Percentiles rank a stretch among this genome's conserved stretches.
These are phyloP conservation scores for Carettochelys insculpta DNA, from an alignment of 2,113 vertebrate genomes.

Conservation along the genomic window DNA sequence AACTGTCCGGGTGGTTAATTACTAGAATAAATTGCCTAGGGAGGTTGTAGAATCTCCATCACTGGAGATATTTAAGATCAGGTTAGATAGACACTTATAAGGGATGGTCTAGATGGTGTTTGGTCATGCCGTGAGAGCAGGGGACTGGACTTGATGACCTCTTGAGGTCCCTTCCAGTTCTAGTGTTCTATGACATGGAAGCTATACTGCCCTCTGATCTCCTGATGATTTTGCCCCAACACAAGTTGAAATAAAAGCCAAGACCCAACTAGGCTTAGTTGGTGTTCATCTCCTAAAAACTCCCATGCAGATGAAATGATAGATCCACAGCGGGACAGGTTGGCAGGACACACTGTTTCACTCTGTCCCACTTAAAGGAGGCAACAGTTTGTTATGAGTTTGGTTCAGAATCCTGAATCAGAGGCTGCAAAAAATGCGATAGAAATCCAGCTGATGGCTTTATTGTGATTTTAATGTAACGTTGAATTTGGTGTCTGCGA, in stretches of 20 bases:
- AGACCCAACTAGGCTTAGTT: not conserved
- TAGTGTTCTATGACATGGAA: too few species aligned
- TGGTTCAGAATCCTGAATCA: not conserved
- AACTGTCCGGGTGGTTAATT: too few species aligned
- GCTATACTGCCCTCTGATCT: not conserved
- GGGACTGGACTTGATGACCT: too few species aligned
- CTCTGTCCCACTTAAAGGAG: not conserved
- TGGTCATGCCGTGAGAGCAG: too few species aligned
- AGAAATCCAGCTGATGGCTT: not conserved
- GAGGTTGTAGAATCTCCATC: too few species aligned
- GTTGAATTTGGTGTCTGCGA: not conserved
- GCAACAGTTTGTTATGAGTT: not conserved
- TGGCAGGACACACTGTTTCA: not conserved
- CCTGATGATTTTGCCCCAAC: not conserved
- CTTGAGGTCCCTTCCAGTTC: too few species aligned
- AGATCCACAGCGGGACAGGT: not conserved
- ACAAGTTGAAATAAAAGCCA: not conserved
- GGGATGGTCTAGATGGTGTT: too few species aligned
- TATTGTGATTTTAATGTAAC: not conserved
- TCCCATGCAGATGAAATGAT: rapidly evolving
- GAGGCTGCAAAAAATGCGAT: not conserved
- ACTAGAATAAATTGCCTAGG: too few species aligned
- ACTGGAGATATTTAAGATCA: too few species aligned
- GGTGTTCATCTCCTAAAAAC: rapidly evolving
- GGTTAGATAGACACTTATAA: too few species aligned